Evolutionary conservation across 2,113 vertebrate species (phyloP), one percentile per base, ranked within the genome.

Genomic region (Paracanthobrama guichenoti): DNA sequence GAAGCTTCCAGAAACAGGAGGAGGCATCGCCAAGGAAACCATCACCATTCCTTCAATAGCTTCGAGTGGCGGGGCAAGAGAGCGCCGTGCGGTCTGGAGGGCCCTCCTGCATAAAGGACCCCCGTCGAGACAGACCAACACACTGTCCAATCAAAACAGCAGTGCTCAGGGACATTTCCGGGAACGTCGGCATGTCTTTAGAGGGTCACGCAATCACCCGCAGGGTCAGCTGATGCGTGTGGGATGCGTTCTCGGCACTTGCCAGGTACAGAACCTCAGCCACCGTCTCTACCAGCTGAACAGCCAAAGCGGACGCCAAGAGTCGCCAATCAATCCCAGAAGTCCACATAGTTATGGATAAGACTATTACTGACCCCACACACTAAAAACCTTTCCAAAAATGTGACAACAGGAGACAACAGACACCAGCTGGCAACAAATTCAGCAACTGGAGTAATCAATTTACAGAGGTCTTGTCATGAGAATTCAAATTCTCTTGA

Each of bases 261-360:
- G 97, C 87, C 97, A 96, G 87, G 95, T 96, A 71, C 96, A 97
- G 88, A 97, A 96, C 91, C 95, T 98, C 71, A 95, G 96, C 87
- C 95, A 97, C 69, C 94, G 96, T n/a, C 94, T 98, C 2, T 97
- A 96, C 93, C 97, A 96, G 89, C 95, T 98, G 5, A 90, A 95
- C 69, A 93, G 94, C 0, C 95, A 94, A 9, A 90, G 85, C 0
- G 94, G 96, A 6, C 92, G 91, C 11, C 92, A 93, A 24, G 94
- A 95, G 75, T 94, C 94, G 28, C 96, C 97, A 6, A 86, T 97
- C 59, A 95, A 97, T 90, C 96, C 95, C 77, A 94, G 88, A 82
- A 98, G 96, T 84, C 96, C 96, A n/a, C 95, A 97, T 89, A 98
- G 97, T 90, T 97, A 95, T 1, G 97, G 97, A 86, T 97, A 91